Conservation (phyloP, 2,888 invertebrate species). For the Yponomeuta malinellus region DNA sequence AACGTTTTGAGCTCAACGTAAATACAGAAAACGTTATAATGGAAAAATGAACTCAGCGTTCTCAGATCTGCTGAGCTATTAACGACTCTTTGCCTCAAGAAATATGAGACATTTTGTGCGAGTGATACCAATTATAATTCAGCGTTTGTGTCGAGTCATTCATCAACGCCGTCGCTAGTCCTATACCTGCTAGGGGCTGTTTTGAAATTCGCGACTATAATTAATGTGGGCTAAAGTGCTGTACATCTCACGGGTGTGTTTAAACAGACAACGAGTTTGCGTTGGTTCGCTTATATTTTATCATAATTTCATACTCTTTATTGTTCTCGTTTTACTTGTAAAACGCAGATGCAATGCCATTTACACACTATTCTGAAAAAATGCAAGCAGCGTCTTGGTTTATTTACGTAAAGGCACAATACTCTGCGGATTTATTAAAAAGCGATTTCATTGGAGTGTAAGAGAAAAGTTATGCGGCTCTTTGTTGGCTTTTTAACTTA, state of each 20-base stretch:
- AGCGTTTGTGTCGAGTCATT: slow-evolving; percentile 27
- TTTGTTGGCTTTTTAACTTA: slow-evolving; percentile 48
- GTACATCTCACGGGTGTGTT: slow-evolving; percentile 21
- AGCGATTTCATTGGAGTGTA: slow-evolving; percentile 9
- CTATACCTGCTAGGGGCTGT: slow-evolving; percentile 26
- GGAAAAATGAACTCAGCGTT: slow-evolving; percentile 21
- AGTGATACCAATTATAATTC: slow-evolving; percentile 25
- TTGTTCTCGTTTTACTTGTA: not conserved
- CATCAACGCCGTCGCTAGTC: slow-evolving; percentile 29
- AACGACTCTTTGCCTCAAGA: slow-evolving; percentile 18
- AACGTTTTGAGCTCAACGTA: slow-evolving; percentile 30
- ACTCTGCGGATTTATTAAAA: not conserved
- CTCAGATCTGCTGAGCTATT: not conserved
- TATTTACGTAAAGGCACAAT: not conserved
- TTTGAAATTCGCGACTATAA: slow-evolving; percentile 26
- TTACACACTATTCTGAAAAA: not conserved
- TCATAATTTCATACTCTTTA: slow-evolving; percentile 5
- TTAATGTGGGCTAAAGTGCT: slow-evolving; percentile 22
- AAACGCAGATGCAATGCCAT: not conserved
- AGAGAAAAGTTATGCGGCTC: slow-evolving; percentile 33
- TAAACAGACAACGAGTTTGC: slow-evolving; percentile 15
- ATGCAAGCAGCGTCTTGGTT: not conserved
- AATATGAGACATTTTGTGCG: slow-evolving; percentile 23
- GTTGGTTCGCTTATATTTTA: slow-evolving; percentile 3
- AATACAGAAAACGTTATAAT: slow-evolving; percentile 25